Percentiles rank a stretch among this genome's conserved stretches.
phyloP scores from a whole-genome alignment of 1,140 invertebrate genomes.

The Scaptodrosophila lebanonensis region DNA sequence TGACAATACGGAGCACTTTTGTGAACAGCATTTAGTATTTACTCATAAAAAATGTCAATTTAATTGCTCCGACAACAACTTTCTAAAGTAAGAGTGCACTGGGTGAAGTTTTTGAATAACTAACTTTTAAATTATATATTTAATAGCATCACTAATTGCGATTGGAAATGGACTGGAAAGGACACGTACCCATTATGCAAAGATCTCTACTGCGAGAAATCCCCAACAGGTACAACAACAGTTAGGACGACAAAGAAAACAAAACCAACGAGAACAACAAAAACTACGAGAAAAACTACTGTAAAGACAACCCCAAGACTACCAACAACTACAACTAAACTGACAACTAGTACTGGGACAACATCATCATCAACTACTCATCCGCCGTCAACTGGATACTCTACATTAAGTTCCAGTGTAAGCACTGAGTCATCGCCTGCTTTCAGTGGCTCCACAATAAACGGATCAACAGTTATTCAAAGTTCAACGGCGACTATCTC shows the following conservation, averaged over 20 bases:
- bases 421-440: too few species aligned
- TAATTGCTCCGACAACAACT: neutral
- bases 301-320: neutral
- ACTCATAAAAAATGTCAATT: neutral
- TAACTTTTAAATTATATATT: neutral
- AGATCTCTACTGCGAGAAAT: constrained; percentile 15
- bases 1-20: neutral
- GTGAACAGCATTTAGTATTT: neutral
- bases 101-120: neutral
- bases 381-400: too few species aligned
- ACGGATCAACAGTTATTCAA: too few species aligned
- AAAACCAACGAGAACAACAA: neutral
- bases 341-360: constrained; percentile 5
- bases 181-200: constrained; percentile 7
- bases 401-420: too few species aligned
- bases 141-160: neutral
- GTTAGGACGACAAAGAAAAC: neutral
- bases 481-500: too few species aligned
- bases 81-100: constrained; percentile 3
- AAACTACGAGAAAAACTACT: neutral
- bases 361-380: neutral
- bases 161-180: neutral
- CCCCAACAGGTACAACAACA: neutral
- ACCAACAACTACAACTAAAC: constrained; percentile 3
- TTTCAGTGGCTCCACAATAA: too few species aligned